Evolutionary conservation across 1,140 invertebrate species (phyloP).

Genomic region (Sesamia nonagrioides): DNA sequence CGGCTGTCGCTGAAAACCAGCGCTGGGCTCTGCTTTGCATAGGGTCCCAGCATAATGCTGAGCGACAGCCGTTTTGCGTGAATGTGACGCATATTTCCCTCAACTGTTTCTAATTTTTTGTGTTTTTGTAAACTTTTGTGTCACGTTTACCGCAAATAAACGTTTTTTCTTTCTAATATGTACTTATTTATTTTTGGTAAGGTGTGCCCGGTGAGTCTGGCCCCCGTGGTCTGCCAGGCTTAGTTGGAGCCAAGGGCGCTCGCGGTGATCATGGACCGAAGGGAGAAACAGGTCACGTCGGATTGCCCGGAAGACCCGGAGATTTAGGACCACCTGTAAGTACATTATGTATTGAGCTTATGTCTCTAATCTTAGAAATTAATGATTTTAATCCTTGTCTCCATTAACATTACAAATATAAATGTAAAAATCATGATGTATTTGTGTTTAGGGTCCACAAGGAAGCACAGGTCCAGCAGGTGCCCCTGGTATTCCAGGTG

Average conservation of each 20-base stretch:
- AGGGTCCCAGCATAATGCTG: too few species aligned
- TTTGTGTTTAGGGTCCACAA: constrained; percentile 87
- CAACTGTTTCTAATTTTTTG: too few species aligned
- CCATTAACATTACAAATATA: too few species aligned
- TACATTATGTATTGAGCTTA: background rate
- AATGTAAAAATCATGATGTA: too few species aligned
- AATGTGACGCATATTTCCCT: too few species aligned
- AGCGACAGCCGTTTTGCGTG: too few species aligned
- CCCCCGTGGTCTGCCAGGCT: constrained; percentile 89
- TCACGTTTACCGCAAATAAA: too few species aligned
- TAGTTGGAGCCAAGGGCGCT: constrained; percentile 90
- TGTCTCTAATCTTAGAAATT: too few species aligned
- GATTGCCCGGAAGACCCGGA: constrained; percentile 91
- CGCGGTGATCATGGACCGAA: constrained; percentile 92
- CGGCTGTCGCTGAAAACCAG: too few species aligned
- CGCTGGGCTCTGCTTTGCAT: too few species aligned
- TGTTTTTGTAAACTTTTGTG: too few species aligned
- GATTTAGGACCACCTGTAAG: constrained; percentile 90
- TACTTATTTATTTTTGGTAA: constrained; percentile 58
- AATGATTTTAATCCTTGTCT: background rate
- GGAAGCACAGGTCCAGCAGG: constrained; percentile 90
- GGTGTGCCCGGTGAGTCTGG: constrained; percentile 89
- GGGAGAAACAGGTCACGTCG: constrained; percentile 92
- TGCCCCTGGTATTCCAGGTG: constrained; percentile 90
- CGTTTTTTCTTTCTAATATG: too few species aligned